Conservation (phyloP, 2,888 invertebrate species). For the Bhutanitis thaidina region DNA sequence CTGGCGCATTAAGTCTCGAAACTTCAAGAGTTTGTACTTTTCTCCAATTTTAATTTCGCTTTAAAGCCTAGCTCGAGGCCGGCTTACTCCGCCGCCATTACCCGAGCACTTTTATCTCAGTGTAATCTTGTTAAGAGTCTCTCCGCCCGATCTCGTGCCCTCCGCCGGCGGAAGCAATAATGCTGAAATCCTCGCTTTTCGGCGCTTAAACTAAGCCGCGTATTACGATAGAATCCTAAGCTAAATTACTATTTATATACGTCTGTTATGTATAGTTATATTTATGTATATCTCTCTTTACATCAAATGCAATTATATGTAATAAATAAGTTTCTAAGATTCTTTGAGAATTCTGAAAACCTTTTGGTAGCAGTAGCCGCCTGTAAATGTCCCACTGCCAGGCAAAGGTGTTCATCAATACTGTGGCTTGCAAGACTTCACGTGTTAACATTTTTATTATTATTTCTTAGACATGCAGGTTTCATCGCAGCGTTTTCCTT, state of each 20-base stretch:
- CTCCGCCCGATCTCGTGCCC: slow-evolving; percentile 32
- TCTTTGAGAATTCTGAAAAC: too few relatives aligned
- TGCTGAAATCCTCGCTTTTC: slow-evolving; percentile 70
- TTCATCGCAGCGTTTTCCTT: too few relatives aligned
- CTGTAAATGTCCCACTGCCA: too few relatives aligned
- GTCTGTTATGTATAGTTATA: slow-evolving; percentile 1
- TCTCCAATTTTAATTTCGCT: slow-evolving; percentile 68
- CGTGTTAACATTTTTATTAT: too few relatives aligned
- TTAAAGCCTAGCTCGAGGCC: slow-evolving; percentile 47
- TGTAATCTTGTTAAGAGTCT: slow-evolving; percentile 79
- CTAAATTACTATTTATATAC: slow-evolving; percentile 48
- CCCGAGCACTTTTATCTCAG: slow-evolving; percentile 74
- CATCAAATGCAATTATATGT: too few relatives aligned
- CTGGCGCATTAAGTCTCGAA: not conserved
- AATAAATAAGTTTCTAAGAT: too few relatives aligned
- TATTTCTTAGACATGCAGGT: too few relatives aligned
- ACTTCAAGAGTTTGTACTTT: slow-evolving; percentile 24
- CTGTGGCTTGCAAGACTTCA: too few relatives aligned
- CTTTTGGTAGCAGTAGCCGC: too few relatives aligned
- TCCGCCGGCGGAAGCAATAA: slow-evolving; percentile 58
- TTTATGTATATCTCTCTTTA: too few relatives aligned
- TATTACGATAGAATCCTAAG: slow-evolving; percentile 56
- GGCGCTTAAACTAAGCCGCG: slow-evolving; percentile 69
- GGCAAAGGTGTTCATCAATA: too few relatives aligned
- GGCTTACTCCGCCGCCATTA: slow-evolving; percentile 70